phyloP scores from a whole-genome alignment of 2,113 vertebrate genomes.

The Tragelaphus strepsiceros region DNA sequence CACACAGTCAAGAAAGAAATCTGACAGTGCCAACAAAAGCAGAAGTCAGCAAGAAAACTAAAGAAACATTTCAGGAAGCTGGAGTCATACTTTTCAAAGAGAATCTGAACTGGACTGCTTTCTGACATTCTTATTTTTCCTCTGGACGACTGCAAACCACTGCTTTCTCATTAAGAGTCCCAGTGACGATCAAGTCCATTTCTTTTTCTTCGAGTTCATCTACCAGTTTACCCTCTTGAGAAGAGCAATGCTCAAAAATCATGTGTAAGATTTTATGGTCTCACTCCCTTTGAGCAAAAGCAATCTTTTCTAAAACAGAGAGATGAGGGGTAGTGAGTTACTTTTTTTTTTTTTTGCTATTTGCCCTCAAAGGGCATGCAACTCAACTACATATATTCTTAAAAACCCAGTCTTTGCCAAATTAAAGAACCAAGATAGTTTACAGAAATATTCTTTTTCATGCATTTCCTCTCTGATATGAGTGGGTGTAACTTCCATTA shows the following conservation, averaged over 20 bases:
- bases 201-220: slow-evolving; percentile 11
- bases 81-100: slow-evolving; percentile 65
- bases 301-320: slow-evolving; percentile 4
- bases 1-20: slow-evolving; percentile 69
- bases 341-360: not conserved
- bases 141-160: not conserved
- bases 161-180: slow-evolving; percentile 34
- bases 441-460: slow-evolving; percentile 52
- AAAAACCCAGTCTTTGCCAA: slow-evolving; percentile 26
- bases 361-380: not conserved
- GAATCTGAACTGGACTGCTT: slow-evolving; percentile 45
- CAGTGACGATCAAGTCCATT: not conserved
- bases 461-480: slow-evolving; percentile 35
- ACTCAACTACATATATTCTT: not conserved
- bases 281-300: slow-evolving; percentile 14
- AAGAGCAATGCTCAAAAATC: slow-evolving; percentile 16
- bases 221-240: slow-evolving; percentile 36
- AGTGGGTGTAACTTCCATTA: slow-evolving; percentile 49
- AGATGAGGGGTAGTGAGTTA: not conserved
- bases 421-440: slow-evolving; percentile 46
- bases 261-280: not conserved
- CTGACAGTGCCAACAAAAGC: slow-evolving; percentile 73
- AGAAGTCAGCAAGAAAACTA: slow-evolving; percentile 76
- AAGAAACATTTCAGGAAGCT: slow-evolving; percentile 64
- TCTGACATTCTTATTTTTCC: slow-evolving; percentile 58